Conservation (phyloP, 2,113 vertebrate genomes). For the Papio anubis region DNA sequence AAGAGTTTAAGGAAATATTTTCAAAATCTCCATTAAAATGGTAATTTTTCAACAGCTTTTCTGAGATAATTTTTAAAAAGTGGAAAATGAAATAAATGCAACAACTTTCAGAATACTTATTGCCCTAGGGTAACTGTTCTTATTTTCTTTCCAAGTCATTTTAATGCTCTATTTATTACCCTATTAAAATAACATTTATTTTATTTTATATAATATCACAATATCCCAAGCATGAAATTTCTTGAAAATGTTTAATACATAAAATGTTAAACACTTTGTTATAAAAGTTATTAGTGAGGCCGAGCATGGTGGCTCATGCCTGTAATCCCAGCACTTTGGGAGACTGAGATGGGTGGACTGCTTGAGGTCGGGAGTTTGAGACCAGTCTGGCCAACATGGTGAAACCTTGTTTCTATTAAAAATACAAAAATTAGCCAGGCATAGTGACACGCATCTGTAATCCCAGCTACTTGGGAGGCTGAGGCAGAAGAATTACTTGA, state of each 20-base stretch:
- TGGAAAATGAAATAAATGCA: neutral
- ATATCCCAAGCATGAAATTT: neutral
- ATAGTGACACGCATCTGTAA: no score
- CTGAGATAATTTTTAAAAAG: neutral
- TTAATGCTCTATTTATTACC: neutral
- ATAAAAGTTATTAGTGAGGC: neutral
- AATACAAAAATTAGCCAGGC: no score
- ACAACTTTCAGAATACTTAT: neutral
- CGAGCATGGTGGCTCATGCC: no score
- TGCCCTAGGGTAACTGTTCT: neutral
- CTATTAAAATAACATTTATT: neutral
- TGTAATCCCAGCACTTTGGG: no score
- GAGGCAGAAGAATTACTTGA: no score
- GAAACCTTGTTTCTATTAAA: no score
- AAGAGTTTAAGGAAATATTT: neutral
- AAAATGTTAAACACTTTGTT: neutral
- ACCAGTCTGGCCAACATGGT: no score
- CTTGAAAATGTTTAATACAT: neutral
- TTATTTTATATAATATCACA: neutral
- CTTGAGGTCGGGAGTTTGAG: no score
- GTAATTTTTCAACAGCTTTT: neutral
- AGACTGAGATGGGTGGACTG: no score
- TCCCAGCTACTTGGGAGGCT: no score
- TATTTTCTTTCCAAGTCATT: neutral
- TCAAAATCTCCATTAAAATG: slow-evolving; percentile 21